These are phyloP conservation scores for Latrodectus geometricus DNA, from an alignment of 1,140 invertebrate genomes.

Conservation along the genomic window DNA sequence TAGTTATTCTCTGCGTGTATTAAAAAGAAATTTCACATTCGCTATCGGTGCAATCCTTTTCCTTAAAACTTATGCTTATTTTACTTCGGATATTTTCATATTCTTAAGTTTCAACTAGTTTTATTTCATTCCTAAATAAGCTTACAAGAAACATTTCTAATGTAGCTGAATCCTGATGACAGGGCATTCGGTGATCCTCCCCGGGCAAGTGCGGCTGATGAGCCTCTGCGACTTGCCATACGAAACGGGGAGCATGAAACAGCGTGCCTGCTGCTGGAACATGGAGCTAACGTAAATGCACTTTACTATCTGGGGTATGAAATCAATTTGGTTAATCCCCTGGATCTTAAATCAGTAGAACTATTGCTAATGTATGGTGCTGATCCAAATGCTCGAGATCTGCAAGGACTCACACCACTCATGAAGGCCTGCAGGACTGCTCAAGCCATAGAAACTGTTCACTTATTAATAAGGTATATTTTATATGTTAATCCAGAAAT, in stretches of 20 bases:
- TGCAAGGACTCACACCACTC: constrained; percentile 84
- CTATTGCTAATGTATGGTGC: constrained; percentile 85
- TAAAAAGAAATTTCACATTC: too few species aligned
- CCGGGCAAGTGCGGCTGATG: constrained; percentile 72
- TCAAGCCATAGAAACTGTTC: constrained; percentile 81
- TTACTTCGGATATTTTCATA: too few species aligned
- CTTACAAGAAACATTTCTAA: too few species aligned
- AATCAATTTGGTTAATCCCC: constrained; percentile 83
- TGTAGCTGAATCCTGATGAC: constrained; percentile 55
- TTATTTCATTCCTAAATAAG: too few species aligned
- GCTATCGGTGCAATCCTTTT: too few species aligned
- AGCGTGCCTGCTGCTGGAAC: constrained; percentile 75
- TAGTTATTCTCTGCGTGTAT: too few species aligned
- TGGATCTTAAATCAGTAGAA: constrained; percentile 84
- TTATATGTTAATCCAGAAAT: too few species aligned
- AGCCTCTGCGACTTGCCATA: constrained; percentile 84
- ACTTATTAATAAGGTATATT: constrained; percentile 74
- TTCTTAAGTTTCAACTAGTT: too few species aligned
- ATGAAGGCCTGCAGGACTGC: constrained; percentile 87
- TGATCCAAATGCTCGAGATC: constrained; percentile 84
- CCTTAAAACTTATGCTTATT: too few species aligned
- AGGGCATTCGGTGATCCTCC: constrained; percentile 64
- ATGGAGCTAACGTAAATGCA: constrained; percentile 77
- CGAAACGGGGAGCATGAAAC: constrained; percentile 87
- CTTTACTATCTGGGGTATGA: constrained; percentile 89